phyloP scores from a whole-genome alignment of 2,797 vertebrate species.

The Lagodon rhomboides region DNA sequence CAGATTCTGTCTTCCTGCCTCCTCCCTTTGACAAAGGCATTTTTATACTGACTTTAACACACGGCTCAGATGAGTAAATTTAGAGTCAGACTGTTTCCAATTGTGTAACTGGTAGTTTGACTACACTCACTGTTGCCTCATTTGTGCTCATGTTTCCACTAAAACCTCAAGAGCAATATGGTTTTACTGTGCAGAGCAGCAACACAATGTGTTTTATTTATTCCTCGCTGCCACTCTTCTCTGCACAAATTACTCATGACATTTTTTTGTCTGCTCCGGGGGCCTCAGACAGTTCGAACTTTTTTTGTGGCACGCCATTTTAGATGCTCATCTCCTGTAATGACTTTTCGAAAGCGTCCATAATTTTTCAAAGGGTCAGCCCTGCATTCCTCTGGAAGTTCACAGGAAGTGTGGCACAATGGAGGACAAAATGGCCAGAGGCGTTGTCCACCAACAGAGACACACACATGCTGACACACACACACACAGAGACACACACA shows the following conservation, averaged over 20 bases:
- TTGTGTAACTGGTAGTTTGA: constrained; percentile 75
- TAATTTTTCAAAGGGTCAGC: constrained; percentile 73
- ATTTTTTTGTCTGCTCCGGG: constrained; percentile 42
- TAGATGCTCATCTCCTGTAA: constrained; percentile 68
- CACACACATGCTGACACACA: constrained; percentile 34
- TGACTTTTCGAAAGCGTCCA: constrained; percentile 68
- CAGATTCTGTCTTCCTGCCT: constrained; percentile 38
- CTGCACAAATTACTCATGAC: constrained; percentile 38
- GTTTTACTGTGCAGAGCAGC: constrained; percentile 59
- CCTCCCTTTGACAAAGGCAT: constrained; percentile 53
- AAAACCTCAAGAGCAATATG: constrained; percentile 70
- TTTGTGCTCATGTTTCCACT: constrained; percentile 71
- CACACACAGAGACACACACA: constrained; percentile 45
- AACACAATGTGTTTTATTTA: constrained; percentile 55
- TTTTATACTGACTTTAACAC: constrained; percentile 62
- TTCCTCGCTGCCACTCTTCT: constrained; percentile 36
- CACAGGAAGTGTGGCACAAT: constrained; percentile 83
- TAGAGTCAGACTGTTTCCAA: constrained; percentile 71
- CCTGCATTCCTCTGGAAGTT: constrained; percentile 79
- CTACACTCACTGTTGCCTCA: constrained; percentile 66
- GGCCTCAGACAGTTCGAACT: constrained; percentile 48
- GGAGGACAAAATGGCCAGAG: constrained; percentile 80
- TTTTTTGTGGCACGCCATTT: constrained; percentile 58
- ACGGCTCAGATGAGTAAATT: constrained; percentile 65
- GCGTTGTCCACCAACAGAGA: constrained; percentile 69